Evolutionary conservation across 2,797 vertebrate species (phyloP), one percentile per base, ranked within the genome.

Genomic region (Myoxocephalus aenaeus): DNA sequence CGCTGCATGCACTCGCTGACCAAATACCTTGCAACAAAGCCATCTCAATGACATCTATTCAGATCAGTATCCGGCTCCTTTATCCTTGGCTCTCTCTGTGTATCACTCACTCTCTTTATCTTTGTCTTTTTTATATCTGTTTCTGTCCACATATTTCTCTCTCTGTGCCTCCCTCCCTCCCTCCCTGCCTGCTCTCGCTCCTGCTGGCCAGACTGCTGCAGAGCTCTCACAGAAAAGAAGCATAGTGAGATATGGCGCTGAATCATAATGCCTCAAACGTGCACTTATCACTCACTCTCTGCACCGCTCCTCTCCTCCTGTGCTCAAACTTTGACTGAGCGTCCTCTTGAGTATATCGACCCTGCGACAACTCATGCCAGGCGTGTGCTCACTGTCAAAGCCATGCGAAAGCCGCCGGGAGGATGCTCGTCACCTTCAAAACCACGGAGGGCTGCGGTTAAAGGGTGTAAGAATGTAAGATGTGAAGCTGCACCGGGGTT

Each of bases 231-330:
- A 83, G 79, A 86, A 86, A 83, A 90, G 89, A 83, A 89, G 89
- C 92, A 82, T 92, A 93, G 90, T 90, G 92, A 92, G 92, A 92
- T 87, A 88, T 94, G 92, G 90, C 82, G 77, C 85, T 90, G 92
- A 91, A 92, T 94, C 84, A 86, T 89, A 92, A 94, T 93, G 88
- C 71, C 84, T 88, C 81, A 74, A 84, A 90, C 64, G 66, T 86
- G 70, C 82, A 74, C 80, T 89, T 83, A 89, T 91, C 83, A 78
- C 82, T 87, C 82, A 80, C 62, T 86, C 29, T 1, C 81, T 75
- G 78, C 80, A 68, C 73, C 68, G 75, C 68, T 56, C 44, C 56
- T 74, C 63, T 25, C 66, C 53, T 54, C 68, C 63, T 64, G 71
- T 2, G 34, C 77, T 46, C 32, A 75, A 82, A 70, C 70, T 59